Percentiles rank a stretch among this genome's conserved stretches.
Conservation (phyloP, 64 coral and sea anemone species). For the Dendronephthya gigantea region DNA sequence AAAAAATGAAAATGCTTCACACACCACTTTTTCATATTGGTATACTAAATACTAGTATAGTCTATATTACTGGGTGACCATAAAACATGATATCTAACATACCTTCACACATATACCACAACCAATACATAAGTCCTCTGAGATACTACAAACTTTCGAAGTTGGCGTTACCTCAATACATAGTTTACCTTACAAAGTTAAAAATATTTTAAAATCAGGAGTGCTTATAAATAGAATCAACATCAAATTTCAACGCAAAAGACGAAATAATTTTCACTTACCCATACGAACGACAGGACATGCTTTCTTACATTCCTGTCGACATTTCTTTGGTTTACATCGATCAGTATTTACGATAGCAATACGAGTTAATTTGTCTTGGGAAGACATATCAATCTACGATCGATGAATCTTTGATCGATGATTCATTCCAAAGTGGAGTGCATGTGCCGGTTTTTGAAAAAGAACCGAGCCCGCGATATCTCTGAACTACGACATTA, state of each 20-base stretch:
- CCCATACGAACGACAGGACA: conserved; percentile 96
- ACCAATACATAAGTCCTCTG: conserved; percentile 89
- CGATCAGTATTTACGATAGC: conserved; percentile 83
- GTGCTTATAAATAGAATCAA: not conserved
- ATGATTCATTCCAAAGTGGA: not conserved
- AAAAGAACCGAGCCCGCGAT: not conserved
- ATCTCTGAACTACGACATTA: not conserved
- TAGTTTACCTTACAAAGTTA: conserved; percentile 63
- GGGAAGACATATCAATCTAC: conserved; percentile 17
- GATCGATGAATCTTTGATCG: too few relatives aligned
- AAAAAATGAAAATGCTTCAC: too few relatives aligned
- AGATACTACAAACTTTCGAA: conserved; percentile 64
- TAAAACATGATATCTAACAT: not conserved
- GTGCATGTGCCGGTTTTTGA: not conserved
- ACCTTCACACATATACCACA: conserved; percentile 99
- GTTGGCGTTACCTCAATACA: conserved; percentile 72
- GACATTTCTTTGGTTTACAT: conserved; percentile 92
- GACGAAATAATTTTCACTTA: conserved; percentile 27
- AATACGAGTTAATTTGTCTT: conserved; percentile 93
- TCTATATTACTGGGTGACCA: too few relatives aligned
- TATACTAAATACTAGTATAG: too few relatives aligned
- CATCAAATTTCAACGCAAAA: not conserved
- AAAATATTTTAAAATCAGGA: not conserved
- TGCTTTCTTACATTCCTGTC: conserved; percentile 81
- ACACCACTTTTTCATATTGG: too few relatives aligned